Conservation (phyloP, 2,888 invertebrate species). For the Gymnoscelis rufifasciata region DNA sequence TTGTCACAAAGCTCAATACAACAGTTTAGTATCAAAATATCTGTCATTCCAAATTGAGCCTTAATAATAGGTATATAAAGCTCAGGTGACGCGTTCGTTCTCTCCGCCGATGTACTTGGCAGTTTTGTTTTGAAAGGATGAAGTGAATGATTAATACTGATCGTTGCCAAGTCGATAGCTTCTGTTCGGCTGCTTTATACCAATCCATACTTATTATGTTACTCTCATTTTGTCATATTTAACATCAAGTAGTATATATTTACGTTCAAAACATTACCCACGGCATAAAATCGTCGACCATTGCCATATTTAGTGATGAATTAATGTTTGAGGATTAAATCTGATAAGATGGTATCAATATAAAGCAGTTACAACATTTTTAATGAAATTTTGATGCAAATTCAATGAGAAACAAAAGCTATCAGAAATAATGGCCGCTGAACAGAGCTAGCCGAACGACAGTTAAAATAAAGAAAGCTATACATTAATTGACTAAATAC, state of each 20-base stretch:
- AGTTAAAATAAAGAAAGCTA: conserved; percentile 58
- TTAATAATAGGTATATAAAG: conserved; percentile 11
- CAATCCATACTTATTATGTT: background rate
- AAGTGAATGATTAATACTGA: conserved; percentile 65
- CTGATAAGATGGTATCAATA: too few species aligned
- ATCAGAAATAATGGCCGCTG: conserved; percentile 54
- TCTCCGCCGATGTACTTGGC: conserved; percentile 40
- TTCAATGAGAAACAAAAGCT: conserved; percentile 36
- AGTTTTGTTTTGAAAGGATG: conserved; percentile 38
- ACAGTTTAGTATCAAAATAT: conserved; percentile 33
- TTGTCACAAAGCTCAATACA: conserved; percentile 10
- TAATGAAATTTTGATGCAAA: background rate
- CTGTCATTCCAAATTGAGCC: conserved; percentile 16
- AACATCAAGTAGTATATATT: too few species aligned
- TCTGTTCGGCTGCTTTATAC: conserved; percentile 21
- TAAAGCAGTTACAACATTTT: conserved; percentile 13
- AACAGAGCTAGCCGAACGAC: conserved; percentile 50
- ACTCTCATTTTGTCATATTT: too few species aligned
- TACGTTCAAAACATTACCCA: too few species aligned
- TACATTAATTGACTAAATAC: conserved; percentile 78
- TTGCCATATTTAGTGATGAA: too few species aligned
- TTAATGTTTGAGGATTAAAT: too few species aligned
- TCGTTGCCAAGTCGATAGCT: conserved; percentile 60
- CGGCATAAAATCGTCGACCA: too few species aligned
- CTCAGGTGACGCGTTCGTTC: conserved; percentile 9